Evolutionary conservation across 2,888 invertebrate genomes (phyloP), one percentile per base, ranked within the genome.

Genomic region (Pomacea canaliculata): DNA sequence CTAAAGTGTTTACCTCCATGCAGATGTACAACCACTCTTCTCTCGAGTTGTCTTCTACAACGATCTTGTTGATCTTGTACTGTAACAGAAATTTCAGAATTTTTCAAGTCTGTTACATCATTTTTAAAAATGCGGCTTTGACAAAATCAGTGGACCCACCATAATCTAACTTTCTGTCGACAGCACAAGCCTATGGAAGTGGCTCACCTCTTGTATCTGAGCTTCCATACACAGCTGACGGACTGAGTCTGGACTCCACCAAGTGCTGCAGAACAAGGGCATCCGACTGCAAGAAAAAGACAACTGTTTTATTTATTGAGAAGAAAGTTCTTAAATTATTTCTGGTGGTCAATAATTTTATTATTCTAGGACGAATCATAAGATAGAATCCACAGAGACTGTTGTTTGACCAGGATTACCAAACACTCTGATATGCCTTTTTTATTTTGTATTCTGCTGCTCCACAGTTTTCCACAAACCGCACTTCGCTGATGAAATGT

Each of bases 21-120:
- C 87, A 87, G 46, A 87, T 83, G 74, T 89, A 88, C 19, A 88
- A 80, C 88, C 88, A 89, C 49, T 88, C 86, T 51, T 88, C 87
- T 10, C 75, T 73, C 2, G 77, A 72, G 73, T 83, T 87, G 80
- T 88, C 83, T 10, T 80, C 74, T n/a, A 86, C 87, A 9, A 89
- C 81, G 16, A 89, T 84, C 78, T 87, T 87, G 78, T 86, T 88
- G 4, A 85, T 87, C 70, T 88, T 88, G 80, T 87, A 87, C 87
- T 89, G 81, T n/a, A 76, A 72, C 37, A 48, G 78, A 80, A 62
- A n/a, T 68, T 37, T 19, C 37, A 48, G 78, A 80, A 62, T 46
- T 68, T 37, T 19, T 1, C 37, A 37, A 46, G 18, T 68, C 19
- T 46, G n/a, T 48, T 51, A 73, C 7, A 49, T 37, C 13, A 12